These are phyloP conservation scores for Antennarius striatus DNA, from an alignment of 2,113 vertebrate species.

Conservation along the genomic window DNA sequence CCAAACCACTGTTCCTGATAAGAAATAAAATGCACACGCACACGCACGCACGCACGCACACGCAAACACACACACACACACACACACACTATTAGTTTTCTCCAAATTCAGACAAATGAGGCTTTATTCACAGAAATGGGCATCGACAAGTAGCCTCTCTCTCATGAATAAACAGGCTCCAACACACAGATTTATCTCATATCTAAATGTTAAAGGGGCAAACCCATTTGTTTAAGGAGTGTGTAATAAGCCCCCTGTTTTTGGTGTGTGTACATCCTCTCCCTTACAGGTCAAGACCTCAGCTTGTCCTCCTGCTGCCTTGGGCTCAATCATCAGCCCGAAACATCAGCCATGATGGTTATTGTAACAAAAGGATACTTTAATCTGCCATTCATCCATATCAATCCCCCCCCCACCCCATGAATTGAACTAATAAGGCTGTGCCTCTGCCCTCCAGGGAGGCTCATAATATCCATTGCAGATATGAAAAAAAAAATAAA, in stretches of 20 bases:
- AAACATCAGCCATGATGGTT: conserved; percentile 77
- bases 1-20: conserved; percentile 16
- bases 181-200: conserved; percentile 32
- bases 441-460: conserved; percentile 78
- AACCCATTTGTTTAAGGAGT: conserved; percentile 73
- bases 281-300: conserved; percentile 70
- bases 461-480: conserved; percentile 76
- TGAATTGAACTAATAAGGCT: conserved; percentile 82
- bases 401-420: conserved; percentile 71
- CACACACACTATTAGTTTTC: no score
- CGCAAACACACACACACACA: neutral
- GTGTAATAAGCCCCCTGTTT: conserved; percentile 68
- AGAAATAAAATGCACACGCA: conserved; percentile 14
- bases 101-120: conserved; percentile 35
- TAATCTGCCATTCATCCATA: conserved; percentile 76
- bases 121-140: conserved; percentile 31
- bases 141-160: conserved; percentile 22
- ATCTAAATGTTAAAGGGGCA: conserved; percentile 68
- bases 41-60: neutral
- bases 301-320: conserved; percentile 71
- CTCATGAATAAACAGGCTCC: conserved; percentile 12
- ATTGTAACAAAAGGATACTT: conserved; percentile 78
- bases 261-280: conserved; percentile 58
- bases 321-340: conserved; percentile 74
- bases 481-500: conserved; percentile 61